A percentile compares a stretch with the other conserved stretches of the same genome.
Evolutionary conservation across 2,888 invertebrate genomes (phyloP).

Genomic region (Globia sparganii): DNA sequence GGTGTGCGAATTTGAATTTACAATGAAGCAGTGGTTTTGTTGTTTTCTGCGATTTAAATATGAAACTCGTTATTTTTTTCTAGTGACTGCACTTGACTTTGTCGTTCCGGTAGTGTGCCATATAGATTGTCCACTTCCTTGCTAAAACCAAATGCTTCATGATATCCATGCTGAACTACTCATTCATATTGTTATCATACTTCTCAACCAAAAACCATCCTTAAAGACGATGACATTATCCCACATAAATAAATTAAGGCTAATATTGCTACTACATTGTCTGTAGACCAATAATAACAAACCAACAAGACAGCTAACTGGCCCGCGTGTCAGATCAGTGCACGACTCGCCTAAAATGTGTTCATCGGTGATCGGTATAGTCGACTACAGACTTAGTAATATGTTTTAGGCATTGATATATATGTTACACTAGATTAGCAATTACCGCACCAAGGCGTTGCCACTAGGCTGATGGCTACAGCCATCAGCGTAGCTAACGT

Average conservation of each 20-base stretch:
- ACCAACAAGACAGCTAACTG: conserved; percentile 18
- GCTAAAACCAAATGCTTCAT: background rate
- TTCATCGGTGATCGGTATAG: conserved; percentile 16
- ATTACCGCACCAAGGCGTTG: too few species aligned
- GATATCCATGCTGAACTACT: background rate
- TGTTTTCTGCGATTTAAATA: conserved; percentile 37
- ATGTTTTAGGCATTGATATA: background rate
- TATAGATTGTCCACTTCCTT: conserved; percentile 13
- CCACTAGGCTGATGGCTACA: too few species aligned
- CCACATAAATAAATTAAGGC: conserved; percentile 3
- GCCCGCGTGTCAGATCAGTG: conserved; percentile 9
- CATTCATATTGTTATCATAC: background rate
- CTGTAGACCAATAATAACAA: conserved; percentile 19
- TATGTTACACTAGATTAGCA: too few species aligned
- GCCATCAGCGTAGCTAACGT: too few species aligned
- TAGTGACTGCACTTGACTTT: conserved; percentile 26
- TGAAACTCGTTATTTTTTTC: conserved; percentile 37
- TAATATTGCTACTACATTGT: conserved; percentile 35
- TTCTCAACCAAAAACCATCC: background rate
- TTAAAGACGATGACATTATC: background rate
- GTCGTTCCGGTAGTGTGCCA: conserved; percentile 21
- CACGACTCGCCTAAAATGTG: conserved; percentile 43
- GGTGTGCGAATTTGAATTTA: conserved; percentile 38
- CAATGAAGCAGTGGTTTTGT: conserved; percentile 29
- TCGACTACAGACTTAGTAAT: background rate